Conservation (phyloP, 2,797 vertebrate species). For the Sebastes oblongus region DNA sequence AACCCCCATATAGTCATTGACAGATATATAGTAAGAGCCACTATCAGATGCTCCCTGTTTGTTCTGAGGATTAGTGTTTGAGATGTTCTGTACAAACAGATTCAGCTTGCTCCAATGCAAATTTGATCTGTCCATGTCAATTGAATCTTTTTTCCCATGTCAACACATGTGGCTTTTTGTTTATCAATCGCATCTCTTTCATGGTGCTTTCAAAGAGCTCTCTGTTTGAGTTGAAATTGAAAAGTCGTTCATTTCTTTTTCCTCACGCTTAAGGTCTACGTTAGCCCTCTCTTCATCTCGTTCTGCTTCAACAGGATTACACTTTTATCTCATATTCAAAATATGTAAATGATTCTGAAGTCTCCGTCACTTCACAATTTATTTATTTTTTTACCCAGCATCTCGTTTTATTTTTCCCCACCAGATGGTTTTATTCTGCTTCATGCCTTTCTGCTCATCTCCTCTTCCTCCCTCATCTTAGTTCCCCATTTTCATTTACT, state of each 20-base stretch:
- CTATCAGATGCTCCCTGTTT: background rate
- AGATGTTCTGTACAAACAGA: background rate
- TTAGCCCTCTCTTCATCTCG: background rate
- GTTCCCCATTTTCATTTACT: background rate
- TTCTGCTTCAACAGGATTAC: background rate
- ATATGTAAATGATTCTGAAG: background rate
- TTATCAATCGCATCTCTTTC: background rate
- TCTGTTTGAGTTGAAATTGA: background rate
- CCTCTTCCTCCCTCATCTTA: background rate
- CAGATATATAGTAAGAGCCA: background rate
- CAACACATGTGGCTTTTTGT: background rate
- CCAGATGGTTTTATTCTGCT: constrained; percentile 15
- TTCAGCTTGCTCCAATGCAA: background rate
- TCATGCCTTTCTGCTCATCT: background rate
- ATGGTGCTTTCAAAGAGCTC: background rate
- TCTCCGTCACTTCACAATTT: background rate
- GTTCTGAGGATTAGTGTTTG: background rate
- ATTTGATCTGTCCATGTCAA: background rate
- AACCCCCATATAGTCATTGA: background rate
- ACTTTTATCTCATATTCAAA: background rate
- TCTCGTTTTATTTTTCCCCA: background rate
- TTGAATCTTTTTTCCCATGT: background rate
- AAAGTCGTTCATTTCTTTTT: background rate
- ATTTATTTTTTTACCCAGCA: background rate
- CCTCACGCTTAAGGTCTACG: background rate